A percentile compares a stretch with the other conserved stretches of the same genome.
Conservation (phyloP, 2,888 invertebrate genomes). For the Polydrusus cervinus region DNA sequence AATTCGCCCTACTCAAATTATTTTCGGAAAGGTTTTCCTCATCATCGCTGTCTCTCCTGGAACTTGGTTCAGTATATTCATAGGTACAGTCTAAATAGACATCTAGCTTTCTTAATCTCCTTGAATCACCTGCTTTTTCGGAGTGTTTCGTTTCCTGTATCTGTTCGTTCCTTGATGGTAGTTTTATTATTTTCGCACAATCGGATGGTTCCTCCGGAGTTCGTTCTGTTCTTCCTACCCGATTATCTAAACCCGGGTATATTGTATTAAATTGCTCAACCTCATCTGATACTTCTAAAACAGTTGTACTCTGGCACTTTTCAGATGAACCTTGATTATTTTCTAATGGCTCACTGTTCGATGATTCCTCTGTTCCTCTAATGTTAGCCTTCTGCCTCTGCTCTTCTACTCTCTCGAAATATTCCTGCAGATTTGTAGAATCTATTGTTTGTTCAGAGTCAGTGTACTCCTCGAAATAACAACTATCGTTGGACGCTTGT, state of each 20-base stretch:
- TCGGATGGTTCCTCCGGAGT: too few species aligned
- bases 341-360: background rate
- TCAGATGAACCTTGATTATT: background rate
- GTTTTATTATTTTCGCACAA: too few species aligned
- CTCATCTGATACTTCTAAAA: background rate
- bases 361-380: background rate
- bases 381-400: background rate
- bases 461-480: constrained; percentile 35
- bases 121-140: too few species aligned
- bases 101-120: background rate
- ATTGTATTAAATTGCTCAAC: constrained; percentile 5
- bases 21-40: background rate
- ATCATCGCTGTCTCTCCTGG: background rate
- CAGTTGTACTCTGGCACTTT: background rate
- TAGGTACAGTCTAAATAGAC: background rate
- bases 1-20: too few species aligned
- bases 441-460: constrained; percentile 51
- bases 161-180: too few species aligned
- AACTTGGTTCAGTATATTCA: background rate
- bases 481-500: constrained; percentile 30
- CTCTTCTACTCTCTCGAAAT: constrained; percentile 25
- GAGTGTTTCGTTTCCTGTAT: too few species aligned
- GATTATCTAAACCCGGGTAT: background rate
- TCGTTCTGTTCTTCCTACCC: too few species aligned
- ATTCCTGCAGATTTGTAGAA: constrained; percentile 47